phyloP scores from a whole-genome alignment of 1,140 invertebrate genomes.

The Chlorops oryzae region DNA sequence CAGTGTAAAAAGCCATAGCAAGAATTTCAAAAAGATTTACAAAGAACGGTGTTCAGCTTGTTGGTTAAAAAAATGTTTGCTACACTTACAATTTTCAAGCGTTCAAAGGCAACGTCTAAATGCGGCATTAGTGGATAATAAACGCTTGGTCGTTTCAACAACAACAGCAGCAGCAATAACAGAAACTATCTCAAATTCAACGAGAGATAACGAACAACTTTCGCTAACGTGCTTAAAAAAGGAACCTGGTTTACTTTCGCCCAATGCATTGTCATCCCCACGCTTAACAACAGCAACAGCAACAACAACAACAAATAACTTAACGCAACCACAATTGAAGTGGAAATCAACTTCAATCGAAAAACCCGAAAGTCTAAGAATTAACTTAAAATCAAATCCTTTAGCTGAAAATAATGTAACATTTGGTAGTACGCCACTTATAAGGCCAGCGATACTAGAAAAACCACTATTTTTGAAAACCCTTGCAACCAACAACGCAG shows the following conservation, averaged over 20 bases:
- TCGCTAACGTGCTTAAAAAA: too few relatives aligned
- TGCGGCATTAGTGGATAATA: slow-evolving; percentile 27
- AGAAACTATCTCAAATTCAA: too few relatives aligned
- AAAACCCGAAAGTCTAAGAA: slow-evolving; percentile 8
- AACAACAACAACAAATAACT: too few relatives aligned
- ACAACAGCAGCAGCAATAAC: background rate
- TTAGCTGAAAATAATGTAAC: slow-evolving; percentile 42
- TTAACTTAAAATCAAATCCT: slow-evolving; percentile 36
- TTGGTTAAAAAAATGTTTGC: slow-evolving; percentile 78
- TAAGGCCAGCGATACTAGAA: slow-evolving; percentile 41
- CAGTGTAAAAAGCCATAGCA: slow-evolving; percentile 58
- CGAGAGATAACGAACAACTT: too few relatives aligned
- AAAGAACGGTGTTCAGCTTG: slow-evolving; percentile 74
- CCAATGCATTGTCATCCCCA: too few relatives aligned
- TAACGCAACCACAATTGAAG: slow-evolving; percentile 24
- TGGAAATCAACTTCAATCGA: slow-evolving; percentile 29
- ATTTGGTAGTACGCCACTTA: slow-evolving; percentile 36
- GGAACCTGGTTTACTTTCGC: too few relatives aligned
- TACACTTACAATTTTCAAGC: slow-evolving; percentile 68
- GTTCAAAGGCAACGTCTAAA: slow-evolving; percentile 58
- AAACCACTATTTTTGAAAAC: slow-evolving; percentile 38
- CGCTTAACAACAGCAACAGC: background rate
- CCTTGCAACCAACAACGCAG: slow-evolving; percentile 10
- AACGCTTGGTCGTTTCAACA: background rate
- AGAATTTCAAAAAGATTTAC: slow-evolving; percentile 63